These are phyloP conservation scores for Cherax quadricarinatus DNA, from an alignment of 1,140 invertebrate species.

Conservation along the genomic window DNA sequence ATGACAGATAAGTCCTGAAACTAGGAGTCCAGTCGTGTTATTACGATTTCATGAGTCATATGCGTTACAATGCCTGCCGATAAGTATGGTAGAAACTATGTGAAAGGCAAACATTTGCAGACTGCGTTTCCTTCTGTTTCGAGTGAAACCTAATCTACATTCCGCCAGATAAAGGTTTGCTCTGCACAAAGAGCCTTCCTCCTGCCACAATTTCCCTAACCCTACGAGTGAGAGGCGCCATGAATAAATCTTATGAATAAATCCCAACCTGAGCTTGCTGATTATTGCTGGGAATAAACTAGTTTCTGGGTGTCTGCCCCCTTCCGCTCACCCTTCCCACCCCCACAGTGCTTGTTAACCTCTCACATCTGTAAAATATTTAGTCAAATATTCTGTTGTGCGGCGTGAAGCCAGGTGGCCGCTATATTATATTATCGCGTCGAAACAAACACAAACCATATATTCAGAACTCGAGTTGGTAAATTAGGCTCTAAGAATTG, in stretches of 20 bases:
- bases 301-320: not conserved
- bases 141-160: too few species aligned
- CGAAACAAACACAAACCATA: not conserved
- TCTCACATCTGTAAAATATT: not conserved
- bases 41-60: too few species aligned
- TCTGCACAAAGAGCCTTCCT: too few species aligned
- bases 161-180: too few species aligned
- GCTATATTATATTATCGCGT: not conserved
- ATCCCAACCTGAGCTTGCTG: not conserved
- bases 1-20: too few species aligned
- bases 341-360: not conserved
- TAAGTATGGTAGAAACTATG: too few species aligned
- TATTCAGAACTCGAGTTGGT: not conserved
- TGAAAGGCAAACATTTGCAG: too few species aligned
- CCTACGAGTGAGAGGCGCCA: not conserved
- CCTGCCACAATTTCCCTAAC: too few species aligned
- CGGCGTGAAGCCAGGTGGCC: not conserved
- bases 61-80: too few species aligned
- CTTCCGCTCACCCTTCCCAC: too few species aligned
- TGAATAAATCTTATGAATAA: conserved; percentile 1
- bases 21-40: too few species aligned
- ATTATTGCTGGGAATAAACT: not conserved
- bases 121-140: too few species aligned
- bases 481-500: not conserved
- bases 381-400: not conserved